Conservation (phyloP, 1,140 invertebrate genomes). For the Ceratoteleas bidentatus region DNA sequence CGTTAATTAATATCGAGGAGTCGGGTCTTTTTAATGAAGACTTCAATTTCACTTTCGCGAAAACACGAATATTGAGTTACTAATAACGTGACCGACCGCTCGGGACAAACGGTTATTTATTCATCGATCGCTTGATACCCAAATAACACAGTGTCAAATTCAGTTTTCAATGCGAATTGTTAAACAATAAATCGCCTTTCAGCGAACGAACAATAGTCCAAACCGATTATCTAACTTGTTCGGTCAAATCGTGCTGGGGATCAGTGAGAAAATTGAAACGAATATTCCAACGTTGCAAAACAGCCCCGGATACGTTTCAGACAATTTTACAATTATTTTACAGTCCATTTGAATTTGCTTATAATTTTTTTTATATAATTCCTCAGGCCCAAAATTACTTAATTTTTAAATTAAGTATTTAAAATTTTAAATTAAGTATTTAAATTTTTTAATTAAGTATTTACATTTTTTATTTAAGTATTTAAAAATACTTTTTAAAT, state of each 20-base stretch:
- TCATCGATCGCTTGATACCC: constrained; percentile 2
- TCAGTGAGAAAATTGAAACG: too few relatives aligned
- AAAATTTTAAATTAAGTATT: too few relatives aligned
- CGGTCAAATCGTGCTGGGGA: not conserved
- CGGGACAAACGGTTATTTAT: constrained; percentile 1
- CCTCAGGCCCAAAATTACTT: too few relatives aligned
- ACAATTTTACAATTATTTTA: not conserved
- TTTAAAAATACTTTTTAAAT: too few relatives aligned
- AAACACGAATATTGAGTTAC: constrained; percentile 5
- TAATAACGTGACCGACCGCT: not conserved
- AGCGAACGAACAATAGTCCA: not conserved
- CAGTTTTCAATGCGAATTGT: not conserved
- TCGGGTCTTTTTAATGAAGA: constrained; percentile 16
- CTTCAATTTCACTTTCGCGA: constrained; percentile 31
- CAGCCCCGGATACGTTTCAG: too few relatives aligned
- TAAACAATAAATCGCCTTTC: constrained; percentile 6
- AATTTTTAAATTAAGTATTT: too few relatives aligned
- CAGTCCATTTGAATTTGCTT: not conserved
- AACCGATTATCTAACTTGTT: constrained; percentile 10
- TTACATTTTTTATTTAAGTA: too few relatives aligned
- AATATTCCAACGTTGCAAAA: too few relatives aligned
- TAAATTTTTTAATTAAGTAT: too few relatives aligned
- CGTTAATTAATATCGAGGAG: constrained; percentile 28
- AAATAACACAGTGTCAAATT: not conserved
- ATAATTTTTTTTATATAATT: too few relatives aligned